Percentiles rank a stretch among this genome's conserved stretches.
phyloP scores from a whole-genome alignment of 1,140 invertebrate species.

The Zaprionus davidi region DNA sequence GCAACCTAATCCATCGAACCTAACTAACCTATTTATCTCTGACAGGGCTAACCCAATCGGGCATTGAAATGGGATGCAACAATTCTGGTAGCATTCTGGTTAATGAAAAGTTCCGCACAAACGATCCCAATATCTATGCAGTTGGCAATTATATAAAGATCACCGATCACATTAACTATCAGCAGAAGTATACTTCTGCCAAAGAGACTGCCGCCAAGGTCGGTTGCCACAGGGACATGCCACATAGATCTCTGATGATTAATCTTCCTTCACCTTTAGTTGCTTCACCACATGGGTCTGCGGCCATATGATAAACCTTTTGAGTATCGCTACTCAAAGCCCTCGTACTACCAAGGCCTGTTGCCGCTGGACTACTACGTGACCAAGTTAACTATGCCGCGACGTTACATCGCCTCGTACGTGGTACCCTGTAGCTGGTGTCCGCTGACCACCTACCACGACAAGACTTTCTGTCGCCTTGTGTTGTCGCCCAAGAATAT shows the following conservation, averaged over 20 bases:
- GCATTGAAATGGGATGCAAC: slow-evolving; percentile 9
- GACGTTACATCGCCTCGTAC: slow-evolving; percentile 52
- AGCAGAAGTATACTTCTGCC: slow-evolving; percentile 48
- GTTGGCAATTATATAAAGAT: slow-evolving; percentile 52
- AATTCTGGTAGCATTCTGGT: slow-evolving; percentile 34
- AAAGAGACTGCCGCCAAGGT: slow-evolving; percentile 63
- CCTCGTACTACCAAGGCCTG: slow-evolving; percentile 50
- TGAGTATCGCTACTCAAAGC: slow-evolving; percentile 53
- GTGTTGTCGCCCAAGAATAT: slow-evolving; percentile 41
- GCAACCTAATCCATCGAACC: too few species aligned
- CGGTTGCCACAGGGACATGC: neutral
- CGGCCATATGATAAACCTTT: neutral
- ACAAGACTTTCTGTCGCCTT: slow-evolving; percentile 66
- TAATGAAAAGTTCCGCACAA: slow-evolving; percentile 56
- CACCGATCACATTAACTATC: slow-evolving; percentile 35
- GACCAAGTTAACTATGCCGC: slow-evolving; percentile 64
- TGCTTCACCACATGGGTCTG: slow-evolving; percentile 51
- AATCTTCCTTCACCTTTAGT: slow-evolving; percentile 16
- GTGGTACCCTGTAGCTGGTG: slow-evolving; percentile 5
- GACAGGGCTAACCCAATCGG: slow-evolving; percentile 22
- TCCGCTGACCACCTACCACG: slow-evolving; percentile 49
- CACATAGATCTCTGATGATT: neutral
- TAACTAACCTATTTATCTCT: neutral
- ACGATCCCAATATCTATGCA: slow-evolving; percentile 68
- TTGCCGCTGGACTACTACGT: slow-evolving; percentile 59